Base-by-base conservation (phyloP, 1,140 invertebrate species). In the Psix sp. region DNA sequence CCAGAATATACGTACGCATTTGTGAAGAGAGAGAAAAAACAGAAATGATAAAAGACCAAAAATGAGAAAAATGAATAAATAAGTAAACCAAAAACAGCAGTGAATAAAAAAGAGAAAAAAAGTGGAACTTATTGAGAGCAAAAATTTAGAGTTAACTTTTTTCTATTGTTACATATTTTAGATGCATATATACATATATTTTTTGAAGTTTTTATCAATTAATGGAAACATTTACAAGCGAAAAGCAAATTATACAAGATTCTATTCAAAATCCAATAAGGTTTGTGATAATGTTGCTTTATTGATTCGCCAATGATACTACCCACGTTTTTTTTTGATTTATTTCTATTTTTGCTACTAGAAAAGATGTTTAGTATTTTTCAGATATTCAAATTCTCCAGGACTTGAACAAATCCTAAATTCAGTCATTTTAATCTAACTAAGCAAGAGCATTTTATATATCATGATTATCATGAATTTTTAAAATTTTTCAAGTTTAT, bases 131-230 rank as follows among this genome's bases (percentile, higher is more conserved):
- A 60, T 59, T 52, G 42, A 54, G 56, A 56, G 46, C 49, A 57
- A 16, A 62, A 26, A 18, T 63, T 71, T 71, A 71, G 57, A 71
- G 42, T 63, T 62, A 71, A 62, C 35, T 62, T 73, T 70, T 73
- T 73, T 73, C 70, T 66, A 73, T 73, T 66, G 70, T 48, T 48
- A 60, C 70, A 60, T 60, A 73, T 73, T 72, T 72, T 72, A 72
- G 59, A 65, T 72, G 68, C 59, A 65, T 72, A 72, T 71, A 72
- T 63, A 72, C 68, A 63, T 72, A 63, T 72, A 65, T 72, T 63
- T 72, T 72, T 63, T 65, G 68, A 65, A 13, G 52, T 72, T 72
- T 72, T 63, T 65, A 59, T 59, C 63, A 65, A 65, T 72, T 35
- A 14, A 62, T 38, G 49, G n/a, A 63, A 72, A 59, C 45, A 63